phyloP scores from a whole-genome alignment of 2,113 vertebrate genomes.

The Bubo bubo region DNA sequence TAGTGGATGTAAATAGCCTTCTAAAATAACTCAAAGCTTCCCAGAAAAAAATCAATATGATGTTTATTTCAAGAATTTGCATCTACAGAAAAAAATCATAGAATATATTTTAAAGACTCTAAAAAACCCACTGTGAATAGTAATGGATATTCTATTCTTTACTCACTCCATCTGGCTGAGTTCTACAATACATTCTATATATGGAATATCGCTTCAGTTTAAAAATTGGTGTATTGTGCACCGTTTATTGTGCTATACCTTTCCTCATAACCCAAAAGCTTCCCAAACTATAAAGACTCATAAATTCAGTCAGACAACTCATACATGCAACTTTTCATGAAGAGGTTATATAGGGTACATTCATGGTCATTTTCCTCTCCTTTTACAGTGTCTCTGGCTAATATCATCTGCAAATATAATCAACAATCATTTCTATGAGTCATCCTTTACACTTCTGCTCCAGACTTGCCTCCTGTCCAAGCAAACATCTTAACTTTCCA shows the following conservation, averaged over 20 bases:
- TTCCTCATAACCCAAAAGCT: neutral
- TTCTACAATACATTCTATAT: neutral
- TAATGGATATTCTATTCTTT: neutral
- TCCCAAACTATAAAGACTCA: neutral
- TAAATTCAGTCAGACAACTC: neutral
- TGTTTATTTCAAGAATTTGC: neutral
- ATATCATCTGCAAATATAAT: neutral
- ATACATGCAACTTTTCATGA: neutral
- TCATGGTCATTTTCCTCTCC: neutral
- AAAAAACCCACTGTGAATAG: neutral
- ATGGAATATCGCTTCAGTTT: neutral
- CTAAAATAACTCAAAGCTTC: constrained; percentile 33
- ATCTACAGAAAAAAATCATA: neutral
- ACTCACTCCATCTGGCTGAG: neutral
- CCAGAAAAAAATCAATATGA: neutral
- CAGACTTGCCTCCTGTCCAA: neutral
- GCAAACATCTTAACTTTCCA: neutral
- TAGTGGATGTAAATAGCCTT: constrained; percentile 12
- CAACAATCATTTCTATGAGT: neutral
- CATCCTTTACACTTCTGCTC: neutral
- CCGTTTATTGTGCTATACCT: neutral
- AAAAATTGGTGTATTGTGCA: neutral
- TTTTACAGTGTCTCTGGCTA: neutral
- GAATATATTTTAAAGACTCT: neutral
- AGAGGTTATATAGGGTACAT: neutral